Evolutionary conservation across 2,113 vertebrate species (phyloP).

Genomic region (Heterocephalus glaber): DNA sequence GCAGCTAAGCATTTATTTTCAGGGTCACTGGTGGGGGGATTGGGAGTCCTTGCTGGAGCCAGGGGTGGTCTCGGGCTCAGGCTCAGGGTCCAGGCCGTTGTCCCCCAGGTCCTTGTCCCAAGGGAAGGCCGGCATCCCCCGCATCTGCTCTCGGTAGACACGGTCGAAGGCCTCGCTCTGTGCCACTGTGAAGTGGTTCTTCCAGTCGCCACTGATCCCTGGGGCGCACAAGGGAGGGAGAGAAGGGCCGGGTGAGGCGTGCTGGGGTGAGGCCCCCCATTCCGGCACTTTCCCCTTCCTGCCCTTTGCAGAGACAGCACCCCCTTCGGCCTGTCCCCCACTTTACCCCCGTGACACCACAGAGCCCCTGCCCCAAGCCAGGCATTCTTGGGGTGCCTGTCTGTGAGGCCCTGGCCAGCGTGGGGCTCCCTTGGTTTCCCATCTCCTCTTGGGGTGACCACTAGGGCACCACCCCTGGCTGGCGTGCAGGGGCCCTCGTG

Average conservation of each 20-base stretch:
- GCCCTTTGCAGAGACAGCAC: neutral
- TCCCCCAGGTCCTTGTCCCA: constrained; percentile 73
- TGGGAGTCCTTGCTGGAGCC: neutral
- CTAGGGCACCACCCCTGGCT: neutral
- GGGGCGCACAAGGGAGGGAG: rapidly evolving
- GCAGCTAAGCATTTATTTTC: constrained; percentile 61
- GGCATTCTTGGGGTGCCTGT: neutral
- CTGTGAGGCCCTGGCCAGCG: neutral
- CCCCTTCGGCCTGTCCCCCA: neutral
- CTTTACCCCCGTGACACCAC: neutral
- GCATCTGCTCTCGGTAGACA: constrained; percentile 79
- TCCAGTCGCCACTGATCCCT: constrained; percentile 83
- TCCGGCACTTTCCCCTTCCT: rapidly evolving
- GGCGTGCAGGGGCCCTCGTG: neutral
- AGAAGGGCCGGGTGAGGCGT: neutral
- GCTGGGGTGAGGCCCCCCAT: neutral
- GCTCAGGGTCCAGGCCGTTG: neutral
- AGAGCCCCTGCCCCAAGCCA: neutral
- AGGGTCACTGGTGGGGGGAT: neutral
- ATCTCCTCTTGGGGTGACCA: neutral
- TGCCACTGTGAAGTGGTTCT: constrained; percentile 81
- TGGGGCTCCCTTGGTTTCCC: neutral
- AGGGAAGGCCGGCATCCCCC: constrained; percentile 73
- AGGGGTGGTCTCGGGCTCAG: neutral
- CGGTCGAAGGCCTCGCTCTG: constrained; percentile 81